phyloP scores from a whole-genome alignment of 2,113 vertebrate species.

The Thalassoma bifasciatum region DNA sequence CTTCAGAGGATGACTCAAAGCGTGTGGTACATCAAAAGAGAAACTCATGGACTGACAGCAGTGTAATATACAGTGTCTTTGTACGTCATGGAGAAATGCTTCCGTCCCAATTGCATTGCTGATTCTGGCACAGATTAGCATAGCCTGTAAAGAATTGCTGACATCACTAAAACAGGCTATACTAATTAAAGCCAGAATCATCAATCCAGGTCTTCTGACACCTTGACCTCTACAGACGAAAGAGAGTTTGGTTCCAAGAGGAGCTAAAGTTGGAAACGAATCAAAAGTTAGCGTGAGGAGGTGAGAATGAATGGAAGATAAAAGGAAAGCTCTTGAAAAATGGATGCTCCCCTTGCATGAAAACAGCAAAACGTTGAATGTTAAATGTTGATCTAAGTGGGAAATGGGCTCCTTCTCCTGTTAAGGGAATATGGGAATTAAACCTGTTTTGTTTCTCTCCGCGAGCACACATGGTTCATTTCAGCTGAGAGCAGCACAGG shows the following conservation, averaged over 20 bases:
- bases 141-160: conserved; percentile 89
- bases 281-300: conserved; percentile 52
- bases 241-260: conserved; percentile 35
- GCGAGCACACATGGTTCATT: conserved; percentile 36
- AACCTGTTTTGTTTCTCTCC: not conserved
- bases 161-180: conserved; percentile 89
- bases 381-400: conserved; percentile 6
- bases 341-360: not conserved
- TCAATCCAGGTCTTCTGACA: conserved; percentile 82
- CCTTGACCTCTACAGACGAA: conserved; percentile 58
- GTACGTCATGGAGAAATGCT: conserved; percentile 58
- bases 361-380: conserved; percentile 13
- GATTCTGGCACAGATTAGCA: conserved; percentile 90
- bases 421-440: not conserved
- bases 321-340: conserved; percentile 15
- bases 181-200: conserved; percentile 91
- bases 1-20: conserved; percentile 42
- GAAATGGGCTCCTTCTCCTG: not conserved
- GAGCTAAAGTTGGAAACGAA: conserved; percentile 58
- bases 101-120: conserved; percentile 82
- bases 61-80: conserved; percentile 26
- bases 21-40: conserved; percentile 14
- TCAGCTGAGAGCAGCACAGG: conserved; percentile 24
- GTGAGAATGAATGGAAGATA: conserved; percentile 12
- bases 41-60: conserved; percentile 23